phyloP scores from a whole-genome alignment of 2,113 vertebrate genomes.

The Syrrhaptes paradoxus region DNA sequence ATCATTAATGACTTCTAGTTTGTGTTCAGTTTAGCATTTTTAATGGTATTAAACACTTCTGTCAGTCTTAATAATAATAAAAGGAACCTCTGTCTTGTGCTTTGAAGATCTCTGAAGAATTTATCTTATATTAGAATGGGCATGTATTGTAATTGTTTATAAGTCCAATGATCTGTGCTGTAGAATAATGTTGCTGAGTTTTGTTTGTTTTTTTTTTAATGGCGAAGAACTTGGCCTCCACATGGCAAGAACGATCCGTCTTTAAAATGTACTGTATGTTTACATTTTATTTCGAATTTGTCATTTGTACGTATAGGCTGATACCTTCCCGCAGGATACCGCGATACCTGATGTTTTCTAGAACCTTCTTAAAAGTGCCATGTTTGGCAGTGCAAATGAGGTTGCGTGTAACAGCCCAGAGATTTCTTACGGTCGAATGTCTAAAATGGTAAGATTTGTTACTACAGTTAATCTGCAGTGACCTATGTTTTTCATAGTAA shows the following conservation, averaged over 20 bases:
- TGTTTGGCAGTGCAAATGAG: constrained; percentile 80
- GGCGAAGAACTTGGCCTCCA: constrained; percentile 69
- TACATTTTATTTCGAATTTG: constrained; percentile 76
- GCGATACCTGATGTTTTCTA: constrained; percentile 76
- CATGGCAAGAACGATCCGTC: constrained; percentile 70
- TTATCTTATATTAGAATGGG: constrained; percentile 75
- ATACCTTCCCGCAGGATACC: constrained; percentile 63
- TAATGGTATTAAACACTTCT: constrained; percentile 80
- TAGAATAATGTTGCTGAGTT: constrained; percentile 75
- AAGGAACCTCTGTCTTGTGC: constrained; percentile 78
- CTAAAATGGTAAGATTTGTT: constrained; percentile 76
- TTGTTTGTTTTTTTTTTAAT: not conserved
- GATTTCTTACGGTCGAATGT: constrained; percentile 81
- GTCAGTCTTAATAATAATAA: constrained; percentile 75
- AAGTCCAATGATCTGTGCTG: constrained; percentile 77
- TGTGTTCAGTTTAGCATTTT: constrained; percentile 75
- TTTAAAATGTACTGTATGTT: constrained; percentile 80
- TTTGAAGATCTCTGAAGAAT: constrained; percentile 81
- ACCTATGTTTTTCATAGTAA: constrained; percentile 83
- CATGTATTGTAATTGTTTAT: constrained; percentile 82
- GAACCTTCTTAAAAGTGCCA: constrained; percentile 78
- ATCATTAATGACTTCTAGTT: constrained; percentile 80
- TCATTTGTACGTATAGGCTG: constrained; percentile 68
- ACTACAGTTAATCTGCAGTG: constrained; percentile 70
- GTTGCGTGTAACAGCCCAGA: constrained; percentile 78